These are phyloP conservation scores for Catharus ustulatus DNA, from an alignment of 2,797 vertebrate genomes.

Conservation along the genomic window DNA sequence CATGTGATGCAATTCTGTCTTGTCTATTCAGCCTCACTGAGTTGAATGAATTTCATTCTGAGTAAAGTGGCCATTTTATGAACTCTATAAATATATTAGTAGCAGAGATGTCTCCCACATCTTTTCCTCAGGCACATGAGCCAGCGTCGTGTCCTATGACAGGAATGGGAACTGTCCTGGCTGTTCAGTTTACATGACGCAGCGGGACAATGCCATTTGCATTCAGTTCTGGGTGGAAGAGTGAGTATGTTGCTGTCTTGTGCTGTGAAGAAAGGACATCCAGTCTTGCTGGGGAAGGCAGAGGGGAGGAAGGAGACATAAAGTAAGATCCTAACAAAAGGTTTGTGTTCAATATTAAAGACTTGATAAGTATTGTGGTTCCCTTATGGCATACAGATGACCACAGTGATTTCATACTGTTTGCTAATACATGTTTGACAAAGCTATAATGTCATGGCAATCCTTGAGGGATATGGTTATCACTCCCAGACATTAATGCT, in stretches of 20 bases:
- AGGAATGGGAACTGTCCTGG: background rate
- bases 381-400: background rate
- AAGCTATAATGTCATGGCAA: background rate
- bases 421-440: conserved; percentile 2
- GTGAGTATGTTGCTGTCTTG: background rate
- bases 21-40: background rate
- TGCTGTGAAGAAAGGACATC: background rate
- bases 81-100: background rate
- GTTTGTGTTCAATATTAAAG: background rate
- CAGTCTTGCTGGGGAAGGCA: background rate
- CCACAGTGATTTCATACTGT: background rate
- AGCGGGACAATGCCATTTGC: background rate
- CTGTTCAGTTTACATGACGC: background rate
- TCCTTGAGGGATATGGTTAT: background rate
- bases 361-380: background rate
- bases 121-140: background rate
- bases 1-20: background rate
- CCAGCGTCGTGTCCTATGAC: accelerated
- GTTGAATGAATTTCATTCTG: background rate
- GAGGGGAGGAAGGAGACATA: background rate
- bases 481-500: background rate
- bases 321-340: background rate
- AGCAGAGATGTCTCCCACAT: background rate
- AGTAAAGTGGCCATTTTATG: background rate
- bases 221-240: background rate